Evolutionary conservation across 2,888 invertebrate species (phyloP), one percentile per base, ranked within the genome.

Genomic region (Physocephala rufipes): DNA sequence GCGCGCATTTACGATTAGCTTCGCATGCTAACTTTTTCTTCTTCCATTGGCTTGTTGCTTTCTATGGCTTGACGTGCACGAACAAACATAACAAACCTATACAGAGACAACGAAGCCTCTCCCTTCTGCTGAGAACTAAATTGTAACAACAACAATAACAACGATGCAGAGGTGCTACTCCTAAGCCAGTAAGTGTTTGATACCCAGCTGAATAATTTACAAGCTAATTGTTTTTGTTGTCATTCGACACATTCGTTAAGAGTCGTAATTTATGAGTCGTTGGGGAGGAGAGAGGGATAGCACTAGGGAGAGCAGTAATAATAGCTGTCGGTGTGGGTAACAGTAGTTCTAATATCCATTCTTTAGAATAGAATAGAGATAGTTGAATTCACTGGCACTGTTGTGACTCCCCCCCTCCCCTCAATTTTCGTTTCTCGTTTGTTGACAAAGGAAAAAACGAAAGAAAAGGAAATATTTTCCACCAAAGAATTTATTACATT

Each of bases 51-150:
- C 9, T 36, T 30, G 47, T 49, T 30, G 30, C 67, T 67, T 72
- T 62, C 71, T 69, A 51, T 63, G 55, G 74, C 71, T 74, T 74
- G 26, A 67, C 55, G 67, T 49, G 66, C 75, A 73, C 72, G 72
- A 74, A 19, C 71, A 73, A 74, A 68, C 63, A 24, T 65, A 43
- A 69, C 67, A 71, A 71, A 74, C 67, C 51, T 65, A n/a, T n/a
- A 65, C 72, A 63, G 71, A 68, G 47, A 28, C 47, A 28, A 45
- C 15, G 28, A 26, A 53, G 24, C 16, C 43, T 53, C 9, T n/a
- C n/a, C n/a, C n/a, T n/a, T n/a, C 36, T 36, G 4, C 36, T 36
- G 9, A 36, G 36, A 36, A 36, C 36, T 36, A 36, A 36, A 36
- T 9, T 36, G 36, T 36, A 36, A 36, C 36, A 36, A 36, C 4